These are phyloP conservation scores for Synanthedon myopaeformis DNA, from an alignment of 2,888 invertebrate genomes.

Conservation along the genomic window DNA sequence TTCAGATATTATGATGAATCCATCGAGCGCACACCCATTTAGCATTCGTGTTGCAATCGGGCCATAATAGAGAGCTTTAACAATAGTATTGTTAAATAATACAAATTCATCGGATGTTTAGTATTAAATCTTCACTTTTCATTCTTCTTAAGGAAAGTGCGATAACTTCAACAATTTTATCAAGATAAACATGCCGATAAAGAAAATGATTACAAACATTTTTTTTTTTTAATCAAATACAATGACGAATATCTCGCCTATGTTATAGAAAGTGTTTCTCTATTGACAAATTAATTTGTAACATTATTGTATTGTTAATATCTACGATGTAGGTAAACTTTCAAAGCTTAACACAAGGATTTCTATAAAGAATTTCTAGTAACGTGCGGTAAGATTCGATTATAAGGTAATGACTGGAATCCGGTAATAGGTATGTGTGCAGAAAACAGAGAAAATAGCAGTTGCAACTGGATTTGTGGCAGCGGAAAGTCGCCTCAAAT, in stretches of 20 bases:
- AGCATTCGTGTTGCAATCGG: constrained; percentile 27
- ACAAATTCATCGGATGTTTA: constrained; percentile 4
- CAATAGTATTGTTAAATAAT: constrained; percentile 20
- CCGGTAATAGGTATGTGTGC: neutral
- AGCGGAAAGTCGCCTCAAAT: neutral
- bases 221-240: too few species aligned
- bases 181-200: too few species aligned
- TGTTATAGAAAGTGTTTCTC: constrained; percentile 1
- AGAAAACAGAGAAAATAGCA: neutral
- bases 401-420: too few species aligned
- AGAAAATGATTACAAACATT: too few species aligned
- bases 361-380: too few species aligned
- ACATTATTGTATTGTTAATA: too few species aligned
- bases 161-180: too few species aligned
- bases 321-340: too few species aligned
- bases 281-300: too few species aligned
- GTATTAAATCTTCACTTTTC: constrained; percentile 1
- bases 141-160: neutral
- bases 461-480: neutral
- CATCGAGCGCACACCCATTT: constrained; percentile 6
- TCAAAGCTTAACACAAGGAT: too few species aligned
- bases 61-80: constrained; percentile 24
- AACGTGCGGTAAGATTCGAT: too few species aligned
- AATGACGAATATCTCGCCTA: too few species aligned
- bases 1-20: constrained; percentile 10